A percentile compares a stretch with the other conserved stretches of the same genome.
Conservation (phyloP, 2,113 vertebrate genomes). For the Dromaius novaehollandiae region DNA sequence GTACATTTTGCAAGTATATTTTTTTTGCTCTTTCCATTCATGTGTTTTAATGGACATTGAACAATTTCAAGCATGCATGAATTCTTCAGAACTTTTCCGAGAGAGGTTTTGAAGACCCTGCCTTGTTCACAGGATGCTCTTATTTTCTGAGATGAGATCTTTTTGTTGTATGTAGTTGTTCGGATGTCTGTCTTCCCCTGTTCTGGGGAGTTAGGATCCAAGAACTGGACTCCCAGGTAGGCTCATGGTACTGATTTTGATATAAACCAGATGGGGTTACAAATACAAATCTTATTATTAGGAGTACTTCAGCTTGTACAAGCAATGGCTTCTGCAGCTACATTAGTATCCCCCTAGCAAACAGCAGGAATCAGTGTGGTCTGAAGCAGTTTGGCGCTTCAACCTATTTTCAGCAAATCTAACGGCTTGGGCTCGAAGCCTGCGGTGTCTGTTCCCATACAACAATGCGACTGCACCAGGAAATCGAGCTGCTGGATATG, state of each 20-base stretch:
- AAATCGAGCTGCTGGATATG: conserved; percentile 38
- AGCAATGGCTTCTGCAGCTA: neutral
- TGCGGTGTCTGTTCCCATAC: conserved; percentile 2
- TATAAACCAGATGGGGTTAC: neutral
- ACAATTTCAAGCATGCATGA: fast-evolving
- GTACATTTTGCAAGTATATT: neutral
- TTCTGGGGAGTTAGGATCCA: neutral
- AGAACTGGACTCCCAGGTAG: neutral
- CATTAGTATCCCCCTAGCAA: neutral
- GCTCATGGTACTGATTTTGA: neutral
- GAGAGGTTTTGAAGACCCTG: neutral
- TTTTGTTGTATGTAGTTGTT: neutral
- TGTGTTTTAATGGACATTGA: neutral
- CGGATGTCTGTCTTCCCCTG: neutral
- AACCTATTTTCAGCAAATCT: conserved; percentile 28
- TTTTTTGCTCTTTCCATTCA: neutral
- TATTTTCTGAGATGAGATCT: neutral
- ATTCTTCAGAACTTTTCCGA: neutral
- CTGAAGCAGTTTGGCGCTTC: neutral
- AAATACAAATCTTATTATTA: neutral
- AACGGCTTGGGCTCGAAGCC: conserved; percentile 1
- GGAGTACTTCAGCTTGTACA: neutral
- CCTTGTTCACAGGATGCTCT: fast-evolving
- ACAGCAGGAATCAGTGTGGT: neutral
- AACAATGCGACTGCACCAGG: conserved; percentile 31